Evolutionary conservation across 2,113 vertebrate genomes (phyloP).

Genomic region (human (Homo sapiens)): DNA sequence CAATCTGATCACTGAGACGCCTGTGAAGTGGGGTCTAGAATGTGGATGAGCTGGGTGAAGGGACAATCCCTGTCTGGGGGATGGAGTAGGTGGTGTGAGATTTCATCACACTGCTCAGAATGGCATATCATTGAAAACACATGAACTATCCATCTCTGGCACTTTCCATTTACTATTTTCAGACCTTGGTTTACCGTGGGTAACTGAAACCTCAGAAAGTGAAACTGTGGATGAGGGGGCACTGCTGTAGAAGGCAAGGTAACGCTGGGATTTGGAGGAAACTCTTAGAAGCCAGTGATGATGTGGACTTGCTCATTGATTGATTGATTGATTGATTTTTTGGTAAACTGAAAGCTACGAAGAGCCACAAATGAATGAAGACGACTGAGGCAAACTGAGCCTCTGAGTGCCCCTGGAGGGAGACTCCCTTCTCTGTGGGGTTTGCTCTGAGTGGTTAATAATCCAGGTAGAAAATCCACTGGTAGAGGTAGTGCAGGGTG

Average conservation of each 20-base stretch:
- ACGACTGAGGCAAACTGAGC: fast-evolving
- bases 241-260: background rate
- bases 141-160: background rate
- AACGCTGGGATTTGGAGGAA: background rate
- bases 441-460: background rate
- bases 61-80: background rate
- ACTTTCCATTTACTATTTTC: background rate
- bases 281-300: background rate
- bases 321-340: background rate
- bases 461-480: background rate
- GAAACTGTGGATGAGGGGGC: background rate
- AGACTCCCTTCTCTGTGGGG: no score
- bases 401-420: background rate
- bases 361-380: background rate
- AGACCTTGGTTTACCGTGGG: background rate
- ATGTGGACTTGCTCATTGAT: background rate
- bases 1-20: background rate
- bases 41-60: background rate
- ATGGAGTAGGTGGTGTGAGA: background rate
- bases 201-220: background rate
- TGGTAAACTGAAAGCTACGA: fast-evolving
- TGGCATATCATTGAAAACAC: background rate
- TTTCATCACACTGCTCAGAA: background rate
- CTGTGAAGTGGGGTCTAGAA: background rate
- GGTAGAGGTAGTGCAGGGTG: fast-evolving